Evolutionary conservation across 2,888 invertebrate genomes (phyloP).

Genomic region (Blomia tropicalis): DNA sequence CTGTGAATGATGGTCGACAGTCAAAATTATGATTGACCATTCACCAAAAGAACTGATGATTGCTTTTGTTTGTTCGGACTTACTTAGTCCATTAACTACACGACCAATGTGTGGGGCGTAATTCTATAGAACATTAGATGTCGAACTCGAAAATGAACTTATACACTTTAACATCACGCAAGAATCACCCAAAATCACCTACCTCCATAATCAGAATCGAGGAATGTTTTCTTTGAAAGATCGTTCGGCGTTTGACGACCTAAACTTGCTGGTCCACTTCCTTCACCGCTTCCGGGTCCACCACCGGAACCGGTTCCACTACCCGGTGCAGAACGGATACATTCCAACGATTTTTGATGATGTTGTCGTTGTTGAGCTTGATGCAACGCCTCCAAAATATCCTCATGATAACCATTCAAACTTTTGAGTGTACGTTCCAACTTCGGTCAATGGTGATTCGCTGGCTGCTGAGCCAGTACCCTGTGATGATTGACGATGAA

Average conservation of each 20-base stretch:
- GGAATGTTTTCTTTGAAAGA: slow-evolving; percentile 1
- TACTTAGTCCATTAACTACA: too few relatives aligned
- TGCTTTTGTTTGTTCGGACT: too few relatives aligned
- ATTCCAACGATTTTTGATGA: not conserved
- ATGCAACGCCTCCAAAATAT: slow-evolving; percentile 71
- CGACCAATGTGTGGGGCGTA: too few relatives aligned
- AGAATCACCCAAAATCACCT: too few relatives aligned
- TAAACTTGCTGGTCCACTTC: not conserved
- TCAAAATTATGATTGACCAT: too few relatives aligned
- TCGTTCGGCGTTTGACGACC: slow-evolving; percentile 12
- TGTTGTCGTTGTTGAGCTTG: slow-evolving; percentile 26
- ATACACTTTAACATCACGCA: too few relatives aligned
- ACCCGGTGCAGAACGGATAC: not conserved
- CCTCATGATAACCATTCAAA: slow-evolving; percentile 78
- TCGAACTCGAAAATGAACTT: too few relatives aligned
- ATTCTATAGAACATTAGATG: too few relatives aligned
- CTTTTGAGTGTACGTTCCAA: slow-evolving; percentile 68
- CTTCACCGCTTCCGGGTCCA: not conserved
- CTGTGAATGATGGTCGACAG: too few relatives aligned
- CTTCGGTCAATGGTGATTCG: slow-evolving; percentile 33
- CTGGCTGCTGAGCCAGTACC: not conserved
- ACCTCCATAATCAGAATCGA: slow-evolving; percentile 11
- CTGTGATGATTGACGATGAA: slow-evolving; percentile 10
- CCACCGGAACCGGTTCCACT: not conserved
- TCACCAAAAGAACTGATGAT: too few relatives aligned